Percentiles rank a stretch among this genome's conserved stretches.
phyloP scores from a whole-genome alignment of 2,113 vertebrate species.

The Nothobranchius furzeri region DNA sequence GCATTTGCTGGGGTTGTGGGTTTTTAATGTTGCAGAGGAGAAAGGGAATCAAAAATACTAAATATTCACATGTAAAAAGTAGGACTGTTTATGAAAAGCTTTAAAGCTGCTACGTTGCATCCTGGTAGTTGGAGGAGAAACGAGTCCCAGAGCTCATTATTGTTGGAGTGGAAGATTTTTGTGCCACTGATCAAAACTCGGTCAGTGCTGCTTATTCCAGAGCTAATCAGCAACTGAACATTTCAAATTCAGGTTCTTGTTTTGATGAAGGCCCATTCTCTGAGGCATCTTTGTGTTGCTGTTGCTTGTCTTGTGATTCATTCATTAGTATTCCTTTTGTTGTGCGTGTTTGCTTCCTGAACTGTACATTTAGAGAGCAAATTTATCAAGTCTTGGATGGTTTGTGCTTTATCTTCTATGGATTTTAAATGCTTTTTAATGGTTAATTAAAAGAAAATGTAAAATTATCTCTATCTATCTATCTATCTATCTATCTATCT shows the following conservation, averaged over 20 bases:
- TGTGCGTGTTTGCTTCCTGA: neutral
- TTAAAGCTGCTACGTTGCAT: slow-evolving; percentile 4
- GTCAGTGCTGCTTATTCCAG: neutral
- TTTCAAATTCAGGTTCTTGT: slow-evolving; percentile 50
- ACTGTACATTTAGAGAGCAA: neutral
- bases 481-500: no score
- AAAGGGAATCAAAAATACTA: no score
- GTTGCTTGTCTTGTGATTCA: slow-evolving; percentile 26
- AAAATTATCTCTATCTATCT: no score
- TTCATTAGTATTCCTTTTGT: slow-evolving; percentile 19
- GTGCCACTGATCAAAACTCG: slow-evolving; percentile 30
- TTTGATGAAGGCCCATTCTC: slow-evolving; percentile 46
- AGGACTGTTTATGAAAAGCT: slow-evolving; percentile 7
- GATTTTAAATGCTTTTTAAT: neutral
- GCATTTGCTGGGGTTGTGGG: no score
- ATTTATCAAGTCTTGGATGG: neutral
- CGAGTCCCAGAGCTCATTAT: slow-evolving; percentile 52
- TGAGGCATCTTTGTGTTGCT: slow-evolving; percentile 21
- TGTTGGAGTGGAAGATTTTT: slow-evolving; percentile 28
- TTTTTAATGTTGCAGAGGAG: no score
- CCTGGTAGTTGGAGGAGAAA: slow-evolving; percentile 5
- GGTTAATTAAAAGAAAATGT: no score
- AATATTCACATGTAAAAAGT: neutral
- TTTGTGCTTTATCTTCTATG: neutral
- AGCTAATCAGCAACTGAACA: slow-evolving; percentile 44